Conservation (phyloP, 2,113 vertebrate species). For the Pogona vitticeps region DNA sequence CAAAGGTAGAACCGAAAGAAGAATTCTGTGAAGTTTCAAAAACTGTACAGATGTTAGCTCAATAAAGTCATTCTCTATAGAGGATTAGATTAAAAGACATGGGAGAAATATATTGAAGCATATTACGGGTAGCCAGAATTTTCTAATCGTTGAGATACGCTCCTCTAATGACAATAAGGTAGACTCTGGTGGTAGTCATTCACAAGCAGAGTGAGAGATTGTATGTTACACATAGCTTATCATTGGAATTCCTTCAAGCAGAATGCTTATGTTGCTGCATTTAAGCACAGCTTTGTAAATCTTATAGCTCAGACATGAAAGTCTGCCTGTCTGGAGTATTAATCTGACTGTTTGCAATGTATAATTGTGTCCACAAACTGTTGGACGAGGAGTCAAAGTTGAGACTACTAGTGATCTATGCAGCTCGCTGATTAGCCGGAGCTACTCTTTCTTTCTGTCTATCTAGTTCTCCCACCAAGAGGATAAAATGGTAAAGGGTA, state of each 20-base stretch:
- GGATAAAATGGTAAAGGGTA: not conserved
- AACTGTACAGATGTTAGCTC: not conserved
- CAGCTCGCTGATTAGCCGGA: not conserved
- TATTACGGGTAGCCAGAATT: not conserved
- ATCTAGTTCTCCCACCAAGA: not conserved
- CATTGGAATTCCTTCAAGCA: too few species aligned
- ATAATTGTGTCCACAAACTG: too few species aligned
- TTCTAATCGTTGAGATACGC: not conserved
- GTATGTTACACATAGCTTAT: too few species aligned
- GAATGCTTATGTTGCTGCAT: too few species aligned
- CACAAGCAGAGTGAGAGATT: not conserved
- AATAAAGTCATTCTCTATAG: slow-evolving; percentile 1
- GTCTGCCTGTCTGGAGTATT: too few species aligned
- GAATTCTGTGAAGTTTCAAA: slow-evolving; percentile 11
- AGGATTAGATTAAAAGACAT: not conserved
- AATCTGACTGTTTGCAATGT: too few species aligned
- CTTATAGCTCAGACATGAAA: too few species aligned
- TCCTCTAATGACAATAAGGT: not conserved
- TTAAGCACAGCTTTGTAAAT: too few species aligned
- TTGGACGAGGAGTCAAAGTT: not conserved
- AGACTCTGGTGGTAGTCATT: not conserved
- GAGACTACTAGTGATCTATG: not conserved
- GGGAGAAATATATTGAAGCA: not conserved
- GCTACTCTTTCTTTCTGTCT: not conserved
- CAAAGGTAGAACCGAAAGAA: slow-evolving; percentile 6